Base-by-base conservation (phyloP, 2,797 vertebrate species). In the Pangasius macronema region DNA sequence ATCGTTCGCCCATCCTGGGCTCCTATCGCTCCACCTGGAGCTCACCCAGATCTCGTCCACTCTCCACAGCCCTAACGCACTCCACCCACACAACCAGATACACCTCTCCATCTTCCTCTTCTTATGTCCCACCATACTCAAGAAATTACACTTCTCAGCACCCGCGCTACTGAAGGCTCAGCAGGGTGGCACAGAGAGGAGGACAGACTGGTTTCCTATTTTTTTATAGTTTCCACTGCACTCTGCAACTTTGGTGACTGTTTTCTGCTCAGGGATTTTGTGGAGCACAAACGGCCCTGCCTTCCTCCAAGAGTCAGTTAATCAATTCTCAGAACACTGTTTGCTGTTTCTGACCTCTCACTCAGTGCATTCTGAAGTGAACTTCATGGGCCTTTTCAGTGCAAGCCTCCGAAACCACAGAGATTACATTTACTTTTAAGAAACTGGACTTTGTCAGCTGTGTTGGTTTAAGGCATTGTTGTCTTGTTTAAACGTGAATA, bases 171-270 rank as follows among this genome's bases (percentile, higher is more conserved):
- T 97, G 95, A 97, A 65, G 94, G 91, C 93, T 83, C 36, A 36
- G 84, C 72, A 83, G 88, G 90, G 91, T 96, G 95, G 95, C 95
- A 95, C 96, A 96, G 96, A 97, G 95, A 97, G 96, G 96, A 97
- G 95, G 92, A 93, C 91, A 92, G 86, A 93, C 86, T 93, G 93
- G 92, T 92, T 95, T 94, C 92, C 93, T 89, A 88, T 91, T 93
- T 42, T 42, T 89, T 92, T 90, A 86, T 91, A 86, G 89, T 90
- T 92, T 92, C 92, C 36, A 46, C 86, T 93, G 93, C 93, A 93
- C 92, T 92, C 92, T 91, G 94, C 86, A 93, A 93, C 93, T 94
- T 93, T 90, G 91, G 88, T 93, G 93, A 95, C 94, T 92, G 83
- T 93, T 87, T 83, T 87, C 85, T 80, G 91, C 95, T 96, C 95